These are phyloP conservation scores for Hipposideros armiger DNA, from an alignment of 2,113 vertebrate genomes.

Conservation along the genomic window DNA sequence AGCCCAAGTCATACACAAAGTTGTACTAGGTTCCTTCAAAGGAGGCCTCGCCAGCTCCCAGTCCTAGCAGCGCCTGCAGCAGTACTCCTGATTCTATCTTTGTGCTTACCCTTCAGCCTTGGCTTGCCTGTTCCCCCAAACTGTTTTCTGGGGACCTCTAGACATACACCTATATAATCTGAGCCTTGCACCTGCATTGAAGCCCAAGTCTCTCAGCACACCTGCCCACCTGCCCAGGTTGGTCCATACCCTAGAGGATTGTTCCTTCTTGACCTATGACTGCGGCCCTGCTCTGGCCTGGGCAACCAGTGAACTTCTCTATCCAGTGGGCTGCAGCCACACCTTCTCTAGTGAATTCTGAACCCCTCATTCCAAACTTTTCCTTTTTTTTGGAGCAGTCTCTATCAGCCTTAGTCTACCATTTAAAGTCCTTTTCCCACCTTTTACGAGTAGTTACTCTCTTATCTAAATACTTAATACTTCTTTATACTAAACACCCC, in stretches of 20 bases:
- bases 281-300: neutral
- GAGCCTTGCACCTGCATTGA: neutral
- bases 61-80: neutral
- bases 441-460: neutral
- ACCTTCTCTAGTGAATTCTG: neutral
- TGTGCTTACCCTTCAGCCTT: neutral
- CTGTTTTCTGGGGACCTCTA: neutral
- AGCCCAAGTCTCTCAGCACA: neutral
- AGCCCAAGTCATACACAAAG: neutral
- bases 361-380: neutral
- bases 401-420: neutral
- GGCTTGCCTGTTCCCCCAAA: neutral
- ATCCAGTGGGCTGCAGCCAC: neutral
- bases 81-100: neutral
- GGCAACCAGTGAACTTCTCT: neutral
- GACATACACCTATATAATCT: neutral
- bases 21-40: neutral
- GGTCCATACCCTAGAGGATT: accelerated
- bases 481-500: neutral
- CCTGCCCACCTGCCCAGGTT: neutral
- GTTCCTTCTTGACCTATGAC: neutral
- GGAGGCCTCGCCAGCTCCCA: neutral
- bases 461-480: neutral
- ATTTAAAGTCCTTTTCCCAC: neutral
- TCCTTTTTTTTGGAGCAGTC: neutral